Evolutionary conservation across 2,888 invertebrate species (phyloP), one percentile per base, ranked within the genome.

Genomic region (Acanthosoma haemorrhoidale): DNA sequence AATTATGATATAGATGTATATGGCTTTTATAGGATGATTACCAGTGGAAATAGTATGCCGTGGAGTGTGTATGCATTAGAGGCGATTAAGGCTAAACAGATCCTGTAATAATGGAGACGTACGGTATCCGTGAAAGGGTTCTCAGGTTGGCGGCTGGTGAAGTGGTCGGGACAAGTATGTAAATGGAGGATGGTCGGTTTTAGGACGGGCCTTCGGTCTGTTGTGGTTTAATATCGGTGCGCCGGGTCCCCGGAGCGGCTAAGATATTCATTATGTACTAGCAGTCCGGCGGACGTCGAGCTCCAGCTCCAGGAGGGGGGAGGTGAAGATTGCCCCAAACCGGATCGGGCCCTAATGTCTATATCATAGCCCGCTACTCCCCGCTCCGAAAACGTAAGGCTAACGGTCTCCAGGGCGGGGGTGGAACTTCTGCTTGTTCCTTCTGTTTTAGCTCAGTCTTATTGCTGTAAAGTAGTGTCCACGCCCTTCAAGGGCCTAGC

Each of bases 241-340:
- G 13, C n/a, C 41, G 41, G 16, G 41, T n/a, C 5, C 34, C 61
- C 61, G 61, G 21, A n/a, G 34, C 6, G 8, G 61, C 61, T 61
- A 32, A 61, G 61, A 61, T 61, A 61, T 61, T 61, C 61, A 61
- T 61, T 61, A 61, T 21, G 21, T 61, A 61, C 61, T 61, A 61
- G 18, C 38, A 13, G 34, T n/a, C 1, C 38, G 4, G 25, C 15
- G 25, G 16, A 16, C 61, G n/a, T 61, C 21, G 38, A 18, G 4
- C 18, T 8, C 38, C 41, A 41, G 13, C 21, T 8, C 21, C 5
- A 15, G 11, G 68, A 32, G 32, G 36, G 63, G 18, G 67, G 68
- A 43, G 68, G 72, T 70, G 72, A 72, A 68, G 70, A 72, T 72
- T 72, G 72, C 72, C 68, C 70, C 68, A 72, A 70, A 70, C 70